Percentiles rank a stretch among this genome's conserved stretches.
phyloP scores from a whole-genome alignment of 2,113 vertebrate genomes.

The Perca flavescens region DNA sequence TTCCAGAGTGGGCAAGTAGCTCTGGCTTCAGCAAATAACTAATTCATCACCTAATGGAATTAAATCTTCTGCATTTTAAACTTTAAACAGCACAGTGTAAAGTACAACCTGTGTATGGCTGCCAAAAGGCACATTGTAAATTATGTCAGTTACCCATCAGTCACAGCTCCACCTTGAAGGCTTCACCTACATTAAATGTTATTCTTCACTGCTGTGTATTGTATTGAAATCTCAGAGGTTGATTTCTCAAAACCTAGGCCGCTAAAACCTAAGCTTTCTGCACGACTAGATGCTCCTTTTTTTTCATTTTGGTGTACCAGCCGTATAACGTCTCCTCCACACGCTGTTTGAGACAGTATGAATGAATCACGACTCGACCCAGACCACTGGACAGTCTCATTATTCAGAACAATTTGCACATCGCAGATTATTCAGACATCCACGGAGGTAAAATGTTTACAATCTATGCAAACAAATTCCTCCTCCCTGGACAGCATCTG shows the following conservation, averaged over 20 bases:
- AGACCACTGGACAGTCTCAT: not conserved
- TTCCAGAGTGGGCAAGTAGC: slow-evolving; percentile 5
- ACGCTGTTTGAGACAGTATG: not conserved
- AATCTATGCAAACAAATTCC: slow-evolving; percentile 10
- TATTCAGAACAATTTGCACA: slow-evolving; percentile 14
- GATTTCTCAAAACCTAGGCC: not conserved
- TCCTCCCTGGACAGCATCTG: not conserved
- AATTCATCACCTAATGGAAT: not conserved
- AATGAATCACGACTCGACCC: not conserved
- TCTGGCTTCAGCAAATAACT: slow-evolving; percentile 14
- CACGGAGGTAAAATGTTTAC: not conserved
- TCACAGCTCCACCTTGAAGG: not conserved
- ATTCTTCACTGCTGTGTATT: too few species aligned
- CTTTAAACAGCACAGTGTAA: not conserved
- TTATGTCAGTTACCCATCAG: not conserved
- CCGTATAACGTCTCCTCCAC: not conserved
- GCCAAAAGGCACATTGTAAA: not conserved
- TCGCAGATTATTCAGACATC: slow-evolving; percentile 22
- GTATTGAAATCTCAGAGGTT: not conserved
- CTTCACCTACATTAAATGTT: not conserved
- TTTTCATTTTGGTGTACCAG: not conserved
- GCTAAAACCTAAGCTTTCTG: not conserved
- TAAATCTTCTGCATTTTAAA: slow-evolving; percentile 12
- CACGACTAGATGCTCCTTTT: not conserved
- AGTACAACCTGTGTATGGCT: not conserved